Conservation (phyloP, 1,140 invertebrate genomes). For the Araneus ventricosus region DNA sequence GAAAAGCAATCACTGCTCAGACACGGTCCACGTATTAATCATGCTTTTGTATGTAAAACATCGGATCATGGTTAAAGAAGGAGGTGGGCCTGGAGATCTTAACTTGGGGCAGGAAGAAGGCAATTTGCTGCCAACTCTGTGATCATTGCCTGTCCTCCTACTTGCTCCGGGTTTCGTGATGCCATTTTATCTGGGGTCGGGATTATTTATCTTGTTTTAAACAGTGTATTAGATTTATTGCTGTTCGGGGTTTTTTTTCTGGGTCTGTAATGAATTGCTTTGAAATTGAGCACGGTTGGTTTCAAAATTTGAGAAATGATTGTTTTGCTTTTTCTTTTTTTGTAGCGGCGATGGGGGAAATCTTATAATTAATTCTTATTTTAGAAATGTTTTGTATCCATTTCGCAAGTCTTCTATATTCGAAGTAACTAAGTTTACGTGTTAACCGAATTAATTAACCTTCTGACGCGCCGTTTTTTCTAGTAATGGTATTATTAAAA, state of each 20-base stretch:
- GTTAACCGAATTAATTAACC: too few species aligned
- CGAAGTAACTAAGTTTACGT: too few species aligned
- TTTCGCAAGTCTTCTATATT: too few species aligned
- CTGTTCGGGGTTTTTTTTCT: background rate
- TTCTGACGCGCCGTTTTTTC: too few species aligned
- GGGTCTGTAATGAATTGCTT: background rate
- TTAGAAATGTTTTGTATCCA: too few species aligned
- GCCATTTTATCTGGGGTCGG: background rate
- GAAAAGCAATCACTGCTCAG: slow-evolving; percentile 4
- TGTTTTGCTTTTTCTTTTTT: too few species aligned
- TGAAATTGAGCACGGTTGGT: too few species aligned
- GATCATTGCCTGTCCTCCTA: background rate
- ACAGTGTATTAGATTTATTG: background rate
- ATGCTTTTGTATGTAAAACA: background rate
- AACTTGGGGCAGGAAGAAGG: background rate
- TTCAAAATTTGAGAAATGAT: too few species aligned
- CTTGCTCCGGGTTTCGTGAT: background rate
- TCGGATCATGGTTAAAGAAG: background rate
- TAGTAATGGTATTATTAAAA: too few species aligned
- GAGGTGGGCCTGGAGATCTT: background rate
- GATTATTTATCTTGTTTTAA: background rate
- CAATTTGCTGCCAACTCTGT: background rate
- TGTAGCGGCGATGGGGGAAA: too few species aligned
- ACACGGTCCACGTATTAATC: background rate
- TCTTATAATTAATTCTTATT: too few species aligned